Base-by-base conservation (phyloP, 2,113 vertebrate species). In the Chaetorhynchus papuensis region DNA sequence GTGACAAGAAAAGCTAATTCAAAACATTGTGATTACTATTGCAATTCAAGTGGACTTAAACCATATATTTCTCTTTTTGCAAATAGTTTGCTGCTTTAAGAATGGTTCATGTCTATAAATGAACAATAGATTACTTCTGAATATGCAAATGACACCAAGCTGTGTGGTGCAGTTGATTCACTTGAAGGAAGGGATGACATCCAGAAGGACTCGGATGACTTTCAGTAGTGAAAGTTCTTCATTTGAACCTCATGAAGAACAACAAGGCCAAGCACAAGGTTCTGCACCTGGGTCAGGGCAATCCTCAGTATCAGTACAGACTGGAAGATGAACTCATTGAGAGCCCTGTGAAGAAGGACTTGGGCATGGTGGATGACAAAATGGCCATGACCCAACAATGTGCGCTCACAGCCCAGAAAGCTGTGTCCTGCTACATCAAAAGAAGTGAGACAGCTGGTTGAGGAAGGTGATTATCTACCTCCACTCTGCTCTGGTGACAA, bases 201-300 rank as follows among this genome's bases (percentile, higher is more conserved):
- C 21, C 64, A 61, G 41, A 45, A 23, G 8, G 14, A 56, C 15
- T 11, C 0, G 0, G 41, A 45, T 7, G 41, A 30, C 15, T 70
- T 41, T 92, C 22, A 42, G 41, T 6, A 33, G 10, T 22, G 28
- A 2, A 6, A n/a, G n/a, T n/a, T n/a, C n/a, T 22, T 7, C 14
- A 17, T n/a, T 37, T 21, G 27, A 81, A 74, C 11, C 3, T n/a
- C 15, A 10, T 31, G 17, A 74, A 66, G 42, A 44, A 9, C 23
- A 56, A 21, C 13, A 86, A 50, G 14, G 23, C 16, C 26, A 56
- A 81, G 16, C 0, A 1, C 37, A 65, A 69, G 21, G 35, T 74
- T 64, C 27, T 54, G 10, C 21, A 42, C 13, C 10, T 45, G 5
- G 6, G 4, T 68, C 42, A 93, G 24, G 22, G 28, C 4, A n/a